phyloP scores from a whole-genome alignment of 2,888 invertebrate genomes.

The Ferdinandea cuprea region DNA sequence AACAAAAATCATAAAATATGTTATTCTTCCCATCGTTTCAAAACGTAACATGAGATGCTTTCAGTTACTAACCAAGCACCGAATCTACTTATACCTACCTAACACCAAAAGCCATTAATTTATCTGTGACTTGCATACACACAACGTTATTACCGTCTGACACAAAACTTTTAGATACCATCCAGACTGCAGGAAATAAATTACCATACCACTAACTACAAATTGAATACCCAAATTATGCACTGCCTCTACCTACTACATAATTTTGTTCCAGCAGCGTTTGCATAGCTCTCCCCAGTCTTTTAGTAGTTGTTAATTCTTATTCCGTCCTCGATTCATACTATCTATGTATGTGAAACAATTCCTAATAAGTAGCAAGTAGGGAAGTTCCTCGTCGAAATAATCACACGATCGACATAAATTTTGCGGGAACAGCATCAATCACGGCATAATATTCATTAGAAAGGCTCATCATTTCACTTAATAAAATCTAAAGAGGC shows the following conservation, averaged over 20 bases:
- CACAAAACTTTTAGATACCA: background rate
- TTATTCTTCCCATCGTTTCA: too few species aligned
- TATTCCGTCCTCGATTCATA: background rate
- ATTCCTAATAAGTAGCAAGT: constrained; percentile 7
- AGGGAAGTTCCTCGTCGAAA: constrained; percentile 4
- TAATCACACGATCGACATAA: constrained; percentile 50
- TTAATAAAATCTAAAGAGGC: constrained; percentile 41
- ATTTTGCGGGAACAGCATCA: constrained; percentile 42
- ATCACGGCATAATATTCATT: constrained; percentile 59
- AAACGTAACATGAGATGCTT: too few species aligned
- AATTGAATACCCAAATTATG: background rate
- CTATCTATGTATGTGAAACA: constrained; percentile 30
- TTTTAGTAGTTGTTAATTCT: background rate
- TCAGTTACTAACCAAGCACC: too few species aligned
- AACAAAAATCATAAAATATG: too few species aligned
- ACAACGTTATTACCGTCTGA: too few species aligned
- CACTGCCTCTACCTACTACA: background rate
- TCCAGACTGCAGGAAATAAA: background rate
- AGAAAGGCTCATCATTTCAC: constrained; percentile 54
- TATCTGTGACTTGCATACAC: too few species aligned
- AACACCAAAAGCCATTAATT: too few species aligned
- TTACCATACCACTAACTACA: background rate
- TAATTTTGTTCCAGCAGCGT: background rate
- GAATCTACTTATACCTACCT: too few species aligned
- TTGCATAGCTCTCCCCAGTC: background rate